Evolutionary conservation across 1,140 invertebrate genomes (phyloP), one percentile per base, ranked within the genome.

Genomic region (Asobara japonica): DNA sequence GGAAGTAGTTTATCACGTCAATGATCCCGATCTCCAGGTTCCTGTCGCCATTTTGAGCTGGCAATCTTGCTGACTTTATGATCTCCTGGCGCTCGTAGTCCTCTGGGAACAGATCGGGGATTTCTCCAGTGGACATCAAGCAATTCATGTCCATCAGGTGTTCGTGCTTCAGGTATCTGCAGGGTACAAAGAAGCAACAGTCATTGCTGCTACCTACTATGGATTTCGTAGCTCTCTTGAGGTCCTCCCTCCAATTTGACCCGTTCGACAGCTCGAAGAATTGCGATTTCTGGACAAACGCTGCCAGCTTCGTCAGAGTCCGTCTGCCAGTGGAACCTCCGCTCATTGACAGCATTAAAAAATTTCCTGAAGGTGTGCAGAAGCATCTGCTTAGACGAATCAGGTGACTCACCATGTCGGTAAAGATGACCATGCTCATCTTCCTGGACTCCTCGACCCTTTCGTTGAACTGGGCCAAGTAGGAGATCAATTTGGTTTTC

Each of bases 351-450:
- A 91, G 82, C 67, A 91, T 79, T 13, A 92, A 71, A 65, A 85
- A 83, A 79, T 87, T 89, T 7, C 89, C 90, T 18, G 87, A 86
- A 4, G 90, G 88, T 31, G 89, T 90, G 7, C 87, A 81, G 8
- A 94, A 80, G 18, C 93, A 84, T 25, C 93, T 86, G 74, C 89
- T 90, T 29, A 93, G 89, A 33, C 91, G 86, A 2, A 90, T 88
- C 38, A 94, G 83, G 82, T 92, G 91, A 74, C 91, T 89, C 71
- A 94, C 79, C 29, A 91, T 88, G 80, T 92, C 90, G 62, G 82
- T 77, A 69, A 93, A 92, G 64, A 93, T 84, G 4, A 93, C 89
- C 22, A 94, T 84, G 76, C 92, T 89, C 79, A 94, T 88, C 65
- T 90, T 90, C 33, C 88, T 88, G 72, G 90, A 90, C 71, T 88